Evolutionary conservation across 53 echinoderm and acorn worm species (phyloP).

Genomic region (Stichopus horrens): DNA sequence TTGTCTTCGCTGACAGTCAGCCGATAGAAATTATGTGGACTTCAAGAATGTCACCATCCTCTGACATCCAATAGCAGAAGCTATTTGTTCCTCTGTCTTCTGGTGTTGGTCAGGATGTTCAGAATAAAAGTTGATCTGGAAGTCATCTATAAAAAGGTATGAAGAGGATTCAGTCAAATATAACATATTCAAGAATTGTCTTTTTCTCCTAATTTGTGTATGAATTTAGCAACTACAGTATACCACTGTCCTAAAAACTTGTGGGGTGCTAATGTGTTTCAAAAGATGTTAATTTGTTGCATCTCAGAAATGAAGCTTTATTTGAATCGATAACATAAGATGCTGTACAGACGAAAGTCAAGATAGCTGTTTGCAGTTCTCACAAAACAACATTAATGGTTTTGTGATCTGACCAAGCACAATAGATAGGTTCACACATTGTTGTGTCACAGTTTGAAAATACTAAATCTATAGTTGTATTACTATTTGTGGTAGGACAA

Average conservation of each 20-base stretch:
- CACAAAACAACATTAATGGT: not conserved
- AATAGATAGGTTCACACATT: not conserved
- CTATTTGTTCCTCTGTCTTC: conserved; percentile 1
- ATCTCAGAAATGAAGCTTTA: too few species aligned
- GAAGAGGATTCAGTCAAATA: not conserved
- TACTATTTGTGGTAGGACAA: not conserved
- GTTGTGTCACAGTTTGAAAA: not conserved
- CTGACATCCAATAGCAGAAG: not conserved
- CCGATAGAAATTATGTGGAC: not conserved
- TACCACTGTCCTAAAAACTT: too few species aligned
- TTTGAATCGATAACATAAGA: not conserved
- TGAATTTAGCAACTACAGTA: not conserved
- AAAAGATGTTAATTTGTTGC: too few species aligned
- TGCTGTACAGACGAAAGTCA: not conserved
- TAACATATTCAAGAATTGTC: not conserved
- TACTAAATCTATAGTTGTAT: not conserved
- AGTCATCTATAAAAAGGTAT: not conserved
- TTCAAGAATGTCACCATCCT: not conserved
- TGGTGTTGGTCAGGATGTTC: not conserved
- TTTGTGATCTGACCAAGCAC: conserved; percentile 35
- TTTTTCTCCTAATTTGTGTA: not conserved
- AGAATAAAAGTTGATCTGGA: not conserved
- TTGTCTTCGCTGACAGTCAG: not conserved
- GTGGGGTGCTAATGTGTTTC: too few species aligned
- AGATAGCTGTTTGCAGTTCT: too few species aligned